Percentiles rank a stretch among this genome's conserved stretches.
Evolutionary conservation across 2,888 invertebrate species (phyloP).

Genomic region (Volucella inanis): DNA sequence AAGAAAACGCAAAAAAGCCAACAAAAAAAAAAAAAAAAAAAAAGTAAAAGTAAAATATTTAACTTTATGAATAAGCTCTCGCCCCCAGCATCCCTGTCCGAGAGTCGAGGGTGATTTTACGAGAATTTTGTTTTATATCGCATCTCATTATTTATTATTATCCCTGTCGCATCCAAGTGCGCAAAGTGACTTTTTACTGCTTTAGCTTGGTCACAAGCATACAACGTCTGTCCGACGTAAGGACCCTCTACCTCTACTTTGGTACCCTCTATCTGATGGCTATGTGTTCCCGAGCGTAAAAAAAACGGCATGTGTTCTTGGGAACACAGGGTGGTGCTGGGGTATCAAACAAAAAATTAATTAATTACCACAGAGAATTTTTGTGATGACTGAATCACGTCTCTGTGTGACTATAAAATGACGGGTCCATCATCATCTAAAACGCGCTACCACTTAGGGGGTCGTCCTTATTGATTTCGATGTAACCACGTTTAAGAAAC

Average conservation of each 20-base stretch:
- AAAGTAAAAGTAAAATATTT: conserved; percentile 60
- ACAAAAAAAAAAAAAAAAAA: not conserved
- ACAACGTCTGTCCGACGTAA: not conserved
- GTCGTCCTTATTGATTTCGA: conserved; percentile 64
- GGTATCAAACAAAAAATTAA: conserved; percentile 45
- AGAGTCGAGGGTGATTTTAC: conserved; percentile 57
- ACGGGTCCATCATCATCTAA: conserved; percentile 69
- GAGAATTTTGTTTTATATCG: conserved; percentile 72
- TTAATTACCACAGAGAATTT: conserved; percentile 68
- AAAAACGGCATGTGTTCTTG: conserved; percentile 65
- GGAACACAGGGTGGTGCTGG: conserved; percentile 11
- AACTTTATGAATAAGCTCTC: conserved; percentile 71
- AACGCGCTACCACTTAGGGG: conserved; percentile 62
- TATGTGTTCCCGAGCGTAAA: conserved; percentile 42
- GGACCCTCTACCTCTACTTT: conserved; percentile 11
- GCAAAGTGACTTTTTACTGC: conserved; percentile 47
- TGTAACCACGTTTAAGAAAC: conserved; percentile 40
- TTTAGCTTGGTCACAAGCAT: conserved; percentile 4
- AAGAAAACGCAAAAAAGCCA: not conserved
- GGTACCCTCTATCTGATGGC: too few species aligned
- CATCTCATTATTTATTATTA: conserved; percentile 74
- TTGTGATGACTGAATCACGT: conserved; percentile 74
- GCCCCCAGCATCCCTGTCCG: not conserved
- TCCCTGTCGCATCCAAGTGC: conserved; percentile 47
- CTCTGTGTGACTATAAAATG: conserved; percentile 70